Evolutionary conservation across 30 jellyfish, hydroid and myxozoan genomes (phyloP).

Genomic region (Haliclystus octoradiatus): DNA sequence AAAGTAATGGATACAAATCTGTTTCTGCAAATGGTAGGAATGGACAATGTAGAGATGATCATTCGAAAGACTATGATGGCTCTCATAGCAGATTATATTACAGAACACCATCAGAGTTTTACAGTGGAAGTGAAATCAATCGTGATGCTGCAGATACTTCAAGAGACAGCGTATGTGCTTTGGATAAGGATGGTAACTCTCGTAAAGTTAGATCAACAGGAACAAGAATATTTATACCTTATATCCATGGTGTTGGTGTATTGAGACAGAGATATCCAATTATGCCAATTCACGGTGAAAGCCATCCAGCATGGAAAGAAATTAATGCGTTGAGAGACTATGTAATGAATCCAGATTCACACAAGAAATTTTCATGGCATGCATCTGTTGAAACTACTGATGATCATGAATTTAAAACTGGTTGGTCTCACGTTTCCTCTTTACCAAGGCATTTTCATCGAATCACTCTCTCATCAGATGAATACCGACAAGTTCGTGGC

Average conservation of each 20-base stretch:
- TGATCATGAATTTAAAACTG: slow-evolving; percentile 32
- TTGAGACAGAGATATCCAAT: slow-evolving; percentile 79
- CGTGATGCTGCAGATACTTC: slow-evolving; percentile 72
- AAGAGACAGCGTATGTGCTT: slow-evolving; percentile 57
- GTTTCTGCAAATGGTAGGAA: slow-evolving; percentile 16
- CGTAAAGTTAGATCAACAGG: slow-evolving; percentile 68
- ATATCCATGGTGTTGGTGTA: slow-evolving; percentile 69
- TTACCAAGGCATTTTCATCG: slow-evolving; percentile 51
- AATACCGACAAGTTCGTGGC: slow-evolving; percentile 44
- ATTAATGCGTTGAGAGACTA: slow-evolving; percentile 63
- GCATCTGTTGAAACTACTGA: slow-evolving; percentile 6
- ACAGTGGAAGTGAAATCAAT: slow-evolving; percentile 28
- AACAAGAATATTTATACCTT: slow-evolving; percentile 51
- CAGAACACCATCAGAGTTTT: slow-evolving; percentile 70
- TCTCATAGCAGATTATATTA: slow-evolving; percentile 63
- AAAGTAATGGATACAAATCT: slow-evolving; percentile 30
- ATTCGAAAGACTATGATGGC: slow-evolving; percentile 38
- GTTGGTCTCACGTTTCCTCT: slow-evolving; percentile 4
- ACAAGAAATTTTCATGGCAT: slow-evolving; percentile 33
- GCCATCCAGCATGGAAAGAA: slow-evolving; percentile 91
- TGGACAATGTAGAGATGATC: slow-evolving; percentile 48
- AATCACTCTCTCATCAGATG: slow-evolving; percentile 34
- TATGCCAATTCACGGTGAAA: slow-evolving; percentile 94
- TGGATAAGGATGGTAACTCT: slow-evolving; percentile 23
- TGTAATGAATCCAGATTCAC: slow-evolving; percentile 50